Evolutionary conservation across 1,140 invertebrate species (phyloP).

Genomic region (Danaus melanippus): DNA sequence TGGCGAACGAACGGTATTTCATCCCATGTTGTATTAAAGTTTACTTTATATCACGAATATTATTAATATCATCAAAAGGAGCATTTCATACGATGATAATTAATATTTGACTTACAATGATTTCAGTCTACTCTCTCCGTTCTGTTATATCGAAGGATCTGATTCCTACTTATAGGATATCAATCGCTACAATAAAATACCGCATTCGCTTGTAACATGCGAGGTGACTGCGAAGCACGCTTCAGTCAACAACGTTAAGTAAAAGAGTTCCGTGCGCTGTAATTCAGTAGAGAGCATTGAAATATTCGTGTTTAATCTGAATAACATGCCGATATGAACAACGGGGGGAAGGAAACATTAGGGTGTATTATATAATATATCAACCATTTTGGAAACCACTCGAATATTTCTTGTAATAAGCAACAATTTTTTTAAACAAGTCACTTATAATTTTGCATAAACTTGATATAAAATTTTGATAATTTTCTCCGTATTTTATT

Average conservation of each 20-base stretch:
- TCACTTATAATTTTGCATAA: too few species aligned
- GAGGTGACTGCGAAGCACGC: constrained; percentile 27
- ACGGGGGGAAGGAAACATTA: constrained; percentile 63
- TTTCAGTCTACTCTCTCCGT: too few species aligned
- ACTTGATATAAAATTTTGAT: too few species aligned
- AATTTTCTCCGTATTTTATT: too few species aligned
- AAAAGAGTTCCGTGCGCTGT: constrained; percentile 65
- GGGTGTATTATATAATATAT: constrained; percentile 69
- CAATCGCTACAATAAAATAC: constrained; percentile 9
- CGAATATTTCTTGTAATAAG: constrained; percentile 65
- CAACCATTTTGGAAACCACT: constrained; percentile 62
- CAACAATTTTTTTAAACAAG: constrained; percentile 38
- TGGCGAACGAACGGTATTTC: constrained; percentile 14
- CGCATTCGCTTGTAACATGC: constrained; percentile 36
- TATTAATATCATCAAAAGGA: too few species aligned
- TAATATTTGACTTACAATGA: too few species aligned
- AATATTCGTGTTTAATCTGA: constrained; percentile 72
- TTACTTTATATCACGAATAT: too few species aligned
- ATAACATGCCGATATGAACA: constrained; percentile 72
- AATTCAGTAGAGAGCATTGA: constrained; percentile 72
- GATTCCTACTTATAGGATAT: too few species aligned
- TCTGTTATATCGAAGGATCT: too few species aligned
- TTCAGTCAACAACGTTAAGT: constrained; percentile 25
- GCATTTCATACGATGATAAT: too few species aligned
- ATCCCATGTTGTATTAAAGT: neutral